These are phyloP conservation scores for Caerostris darwini DNA, from an alignment of 1,140 invertebrate species.

Conservation along the genomic window DNA sequence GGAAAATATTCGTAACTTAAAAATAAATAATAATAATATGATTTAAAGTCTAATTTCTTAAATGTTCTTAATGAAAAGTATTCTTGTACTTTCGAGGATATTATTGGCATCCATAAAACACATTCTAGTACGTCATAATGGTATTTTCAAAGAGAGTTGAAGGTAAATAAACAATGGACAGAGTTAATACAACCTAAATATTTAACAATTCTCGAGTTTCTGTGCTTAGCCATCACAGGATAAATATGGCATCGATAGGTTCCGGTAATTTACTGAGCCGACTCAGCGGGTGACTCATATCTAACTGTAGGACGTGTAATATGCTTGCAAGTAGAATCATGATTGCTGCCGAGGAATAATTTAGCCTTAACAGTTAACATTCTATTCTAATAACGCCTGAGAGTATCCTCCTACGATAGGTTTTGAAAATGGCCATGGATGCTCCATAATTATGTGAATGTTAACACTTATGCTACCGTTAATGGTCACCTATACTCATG, in stretches of 20 bases:
- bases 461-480: not conserved
- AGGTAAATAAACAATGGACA: not conserved
- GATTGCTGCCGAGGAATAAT: not conserved
- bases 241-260: not conserved
- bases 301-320: slow-evolving; percentile 4
- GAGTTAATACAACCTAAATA: not conserved
- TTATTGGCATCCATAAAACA: too few relatives aligned
- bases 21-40: too few relatives aligned
- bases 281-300: not conserved
- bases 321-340: slow-evolving; percentile 9
- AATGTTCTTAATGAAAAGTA: too few relatives aligned
- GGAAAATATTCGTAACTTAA: too few relatives aligned
- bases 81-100: too few relatives aligned
- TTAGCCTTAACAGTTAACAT: slow-evolving; percentile 6
- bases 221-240: not conserved
- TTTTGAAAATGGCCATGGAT: slow-evolving; percentile 10
- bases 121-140: too few relatives aligned
- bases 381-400: not conserved
- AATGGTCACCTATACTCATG: not conserved
- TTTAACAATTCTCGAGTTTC: not conserved
- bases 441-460: not conserved
- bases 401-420: not conserved
- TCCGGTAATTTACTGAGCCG: not conserved
- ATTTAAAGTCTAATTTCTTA: too few relatives aligned
- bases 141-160: too few relatives aligned